These are phyloP conservation scores for Platerodrilus igneus DNA, from an alignment of 2,888 invertebrate species.

Conservation along the genomic window DNA sequence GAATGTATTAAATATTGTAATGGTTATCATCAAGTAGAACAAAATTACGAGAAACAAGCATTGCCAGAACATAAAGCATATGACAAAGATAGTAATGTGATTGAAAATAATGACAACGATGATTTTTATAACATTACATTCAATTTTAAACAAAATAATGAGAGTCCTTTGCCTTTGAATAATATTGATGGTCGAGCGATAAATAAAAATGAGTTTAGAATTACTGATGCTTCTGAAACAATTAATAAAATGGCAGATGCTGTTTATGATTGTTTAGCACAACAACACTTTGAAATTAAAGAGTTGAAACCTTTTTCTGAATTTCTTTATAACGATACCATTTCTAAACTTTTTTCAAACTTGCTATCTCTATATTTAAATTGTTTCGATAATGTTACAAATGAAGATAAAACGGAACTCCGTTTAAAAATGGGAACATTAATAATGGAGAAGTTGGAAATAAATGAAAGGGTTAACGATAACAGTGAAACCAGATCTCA, in stretches of 20 bases:
- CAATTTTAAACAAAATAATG: no score
- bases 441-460: constrained; percentile 33
- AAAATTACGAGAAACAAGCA: no score
- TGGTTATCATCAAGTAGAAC: no score
- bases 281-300: constrained; percentile 39
- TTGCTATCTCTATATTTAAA: constrained; percentile 34
- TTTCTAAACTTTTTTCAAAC: constrained; percentile 34
- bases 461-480: constrained; percentile 24
- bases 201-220: not conserved
- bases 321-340: constrained; percentile 36
- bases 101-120: constrained; percentile 2
- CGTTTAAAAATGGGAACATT: constrained; percentile 30
- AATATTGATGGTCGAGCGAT: no score
- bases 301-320: constrained; percentile 43
- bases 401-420: constrained; percentile 37
- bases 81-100: not conserved
- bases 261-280: constrained; percentile 37
- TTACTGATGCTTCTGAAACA: constrained; percentile 16
- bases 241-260: constrained; percentile 31
- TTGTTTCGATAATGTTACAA: constrained; percentile 29
- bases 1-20: no score
- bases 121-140: not conserved
- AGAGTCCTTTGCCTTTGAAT: no score
- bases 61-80: no score
- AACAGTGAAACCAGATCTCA: constrained; percentile 21